Evolutionary conservation across 2,797 vertebrate genomes (phyloP), one percentile per base, ranked within the genome.

Genomic region (Chiroxiphia lanceolata): DNA sequence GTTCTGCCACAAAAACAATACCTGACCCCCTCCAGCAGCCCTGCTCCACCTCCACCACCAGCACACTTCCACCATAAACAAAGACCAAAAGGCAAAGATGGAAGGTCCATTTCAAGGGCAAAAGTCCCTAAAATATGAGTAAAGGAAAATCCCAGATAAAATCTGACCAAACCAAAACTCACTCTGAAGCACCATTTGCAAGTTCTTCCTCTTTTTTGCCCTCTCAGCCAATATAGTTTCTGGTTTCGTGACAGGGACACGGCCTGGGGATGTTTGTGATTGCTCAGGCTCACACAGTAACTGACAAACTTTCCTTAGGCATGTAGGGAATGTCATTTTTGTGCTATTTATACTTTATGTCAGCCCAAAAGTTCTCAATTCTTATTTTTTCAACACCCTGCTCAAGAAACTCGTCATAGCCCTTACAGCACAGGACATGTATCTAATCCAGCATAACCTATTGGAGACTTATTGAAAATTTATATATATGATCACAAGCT

Each of bases 81-180:
- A 48, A 31, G 42, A 47, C 1, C 22, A 42, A 89, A 81, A 61
- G 1, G 16, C 42, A 65, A 42, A 77, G 44, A 31, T 4, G 22
- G 31, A 78, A 79, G 14, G 6, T 11, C 60, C 56, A n/a, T 15
- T 68, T 31, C 3, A 3, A 15, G 33, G 45, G 4, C 5, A 69
- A 93, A 95, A 94, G 48, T 74, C 92, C 89, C 89, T 33, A 40
- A 89, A 92, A 80, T 1, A 13, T 0, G 3, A 77, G 54, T 7
- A 53, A 12, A 83, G 83, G 86, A 83, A 96, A 96, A 92, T 80
- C 90, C 87, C 89, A 72, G 56, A 38, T 21, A n/a, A 80, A 74
- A 70, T 10, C 71, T 60, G 36, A 51, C 59, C 56, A 63, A 85
- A 18, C 34, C 65, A 92, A 48, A 89, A 42, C 56, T 71, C 15